phyloP scores from a whole-genome alignment of 2,113 vertebrate genomes.

The Equus przewalskii region DNA sequence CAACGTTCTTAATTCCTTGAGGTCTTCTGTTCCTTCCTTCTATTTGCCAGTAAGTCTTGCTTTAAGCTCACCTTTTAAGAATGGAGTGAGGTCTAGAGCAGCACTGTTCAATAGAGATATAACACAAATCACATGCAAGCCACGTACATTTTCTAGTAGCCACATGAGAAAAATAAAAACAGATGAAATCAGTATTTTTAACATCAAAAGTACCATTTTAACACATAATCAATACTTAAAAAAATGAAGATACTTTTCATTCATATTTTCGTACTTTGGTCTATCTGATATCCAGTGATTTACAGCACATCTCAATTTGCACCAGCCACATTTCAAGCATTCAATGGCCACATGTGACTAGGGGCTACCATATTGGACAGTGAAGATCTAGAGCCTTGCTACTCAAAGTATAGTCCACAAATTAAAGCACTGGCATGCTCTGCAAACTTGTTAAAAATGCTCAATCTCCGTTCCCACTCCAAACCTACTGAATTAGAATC shows the following conservation, averaged over 20 bases:
- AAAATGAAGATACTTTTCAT: neutral
- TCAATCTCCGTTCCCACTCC: neutral
- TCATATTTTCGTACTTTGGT: neutral
- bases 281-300: neutral
- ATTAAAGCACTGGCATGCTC: neutral
- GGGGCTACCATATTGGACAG: neutral
- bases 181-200: neutral
- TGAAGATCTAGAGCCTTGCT: neutral
- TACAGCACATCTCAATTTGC: neutral
- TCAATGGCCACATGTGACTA: neutral
- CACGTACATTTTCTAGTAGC: neutral
- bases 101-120: neutral
- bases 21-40: neutral
- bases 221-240: neutral
- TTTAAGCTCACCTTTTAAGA: neutral
- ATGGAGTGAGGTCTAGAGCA: neutral
- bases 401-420: neutral
- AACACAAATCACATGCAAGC: neutral
- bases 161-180: constrained; percentile 20
- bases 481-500: neutral
- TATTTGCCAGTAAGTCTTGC: neutral
- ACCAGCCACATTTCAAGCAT: neutral
- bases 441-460: neutral
- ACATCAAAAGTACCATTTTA: neutral
- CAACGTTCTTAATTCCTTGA: neutral